phyloP scores from a whole-genome alignment of 2,888 invertebrate genomes.

The Ernsta delagoae region DNA sequence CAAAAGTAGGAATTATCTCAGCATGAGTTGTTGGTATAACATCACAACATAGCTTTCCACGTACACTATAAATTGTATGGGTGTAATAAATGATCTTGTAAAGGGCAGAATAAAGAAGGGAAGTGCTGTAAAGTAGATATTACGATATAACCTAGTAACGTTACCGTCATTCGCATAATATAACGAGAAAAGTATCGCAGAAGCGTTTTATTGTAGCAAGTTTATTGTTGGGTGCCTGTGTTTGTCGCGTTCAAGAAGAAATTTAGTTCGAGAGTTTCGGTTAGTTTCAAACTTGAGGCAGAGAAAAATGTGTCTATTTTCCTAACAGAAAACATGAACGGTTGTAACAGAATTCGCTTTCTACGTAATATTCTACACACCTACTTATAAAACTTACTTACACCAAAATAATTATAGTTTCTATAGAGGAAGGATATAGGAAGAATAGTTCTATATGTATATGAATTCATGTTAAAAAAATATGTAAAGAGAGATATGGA shows the following conservation, averaged over 20 bases:
- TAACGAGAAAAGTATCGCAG: conserved; percentile 30
- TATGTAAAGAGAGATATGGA: too few relatives aligned
- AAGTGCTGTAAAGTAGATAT: conserved; percentile 6
- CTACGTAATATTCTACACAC: too few relatives aligned
- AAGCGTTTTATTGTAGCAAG: conserved; percentile 34
- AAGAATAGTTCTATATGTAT: too few relatives aligned
- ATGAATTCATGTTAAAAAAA: too few relatives aligned
- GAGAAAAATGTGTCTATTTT: conserved; percentile 34
- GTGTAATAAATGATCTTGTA: not conserved
- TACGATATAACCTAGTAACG: conserved; percentile 11
- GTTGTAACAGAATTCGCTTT: conserved; percentile 13
- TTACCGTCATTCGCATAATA: conserved; percentile 22
- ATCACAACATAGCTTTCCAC: too few relatives aligned
- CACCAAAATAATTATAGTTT: too few relatives aligned
- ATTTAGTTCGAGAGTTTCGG: conserved; percentile 37
- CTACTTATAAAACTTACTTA: too few relatives aligned
- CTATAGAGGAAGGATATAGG: too few relatives aligned
- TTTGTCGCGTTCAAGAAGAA: conserved; percentile 35
- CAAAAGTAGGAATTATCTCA: too few relatives aligned
- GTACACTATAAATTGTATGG: too few relatives aligned
- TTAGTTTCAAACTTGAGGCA: conserved; percentile 33
- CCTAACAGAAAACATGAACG: conserved; percentile 16
- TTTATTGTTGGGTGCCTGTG: conserved; percentile 35
- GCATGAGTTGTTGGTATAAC: too few relatives aligned
- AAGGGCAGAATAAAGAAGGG: not conserved